phyloP scores from a whole-genome alignment of 1,140 invertebrate genomes.

The Caenorhabditis inopinata region DNA sequence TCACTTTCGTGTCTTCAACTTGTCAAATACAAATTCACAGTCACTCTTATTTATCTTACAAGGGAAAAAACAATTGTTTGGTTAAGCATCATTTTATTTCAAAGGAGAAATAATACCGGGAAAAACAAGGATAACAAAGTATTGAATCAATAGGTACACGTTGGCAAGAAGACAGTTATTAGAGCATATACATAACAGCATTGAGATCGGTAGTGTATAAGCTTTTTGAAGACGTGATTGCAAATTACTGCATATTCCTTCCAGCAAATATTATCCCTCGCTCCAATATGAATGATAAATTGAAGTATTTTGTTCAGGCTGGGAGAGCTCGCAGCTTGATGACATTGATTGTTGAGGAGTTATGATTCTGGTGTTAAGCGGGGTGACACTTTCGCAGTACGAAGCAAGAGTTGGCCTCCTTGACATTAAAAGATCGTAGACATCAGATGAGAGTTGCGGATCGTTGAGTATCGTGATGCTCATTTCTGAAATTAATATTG shows the following conservation, averaged over 20 bases:
- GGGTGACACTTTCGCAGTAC: neutral
- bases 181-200: slow-evolving; percentile 14
- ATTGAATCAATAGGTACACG: neutral
- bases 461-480: slow-evolving; percentile 31
- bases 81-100: neutral
- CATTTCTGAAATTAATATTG: neutral
- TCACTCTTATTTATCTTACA: neutral
- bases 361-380: neutral
- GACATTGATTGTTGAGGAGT: neutral
- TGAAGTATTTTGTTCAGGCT: neutral
- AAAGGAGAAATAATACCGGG: neutral
- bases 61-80: no score
- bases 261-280: neutral
- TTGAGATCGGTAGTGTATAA: slow-evolving; percentile 4
- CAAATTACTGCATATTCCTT: slow-evolving; percentile 1
- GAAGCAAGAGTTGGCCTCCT: neutral
- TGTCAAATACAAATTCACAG: neutral
- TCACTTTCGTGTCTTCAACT: neutral
- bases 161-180: slow-evolving; percentile 31
- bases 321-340: neutral
- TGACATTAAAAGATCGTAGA: slow-evolving; percentile 8
- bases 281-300: neutral
- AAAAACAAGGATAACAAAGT: neutral
- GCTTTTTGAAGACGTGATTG: neutral
- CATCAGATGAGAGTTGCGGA: slow-evolving; percentile 18